Base-by-base conservation (phyloP, 2,113 vertebrate genomes). In the Eulacestoma nigropectus region DNA sequence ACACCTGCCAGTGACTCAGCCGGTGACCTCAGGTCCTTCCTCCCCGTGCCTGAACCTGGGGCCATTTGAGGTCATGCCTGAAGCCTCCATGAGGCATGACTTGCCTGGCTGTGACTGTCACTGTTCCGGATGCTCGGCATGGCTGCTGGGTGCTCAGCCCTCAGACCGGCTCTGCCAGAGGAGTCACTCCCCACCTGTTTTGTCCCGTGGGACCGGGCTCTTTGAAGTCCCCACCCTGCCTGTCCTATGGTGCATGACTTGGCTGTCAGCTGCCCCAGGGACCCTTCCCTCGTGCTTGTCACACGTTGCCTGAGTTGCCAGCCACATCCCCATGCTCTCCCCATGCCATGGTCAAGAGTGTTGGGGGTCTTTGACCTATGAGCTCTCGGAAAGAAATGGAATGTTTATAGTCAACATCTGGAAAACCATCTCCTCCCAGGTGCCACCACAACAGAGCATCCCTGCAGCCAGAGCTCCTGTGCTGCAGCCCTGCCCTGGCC, bases 281-380 rank as follows among this genome's bases (percentile, higher is more conserved):
- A 63, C 89, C 79, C 42, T 77, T 55, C 39, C 44, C 83, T 86
- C 11, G 2, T 89, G 92, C 42, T 59, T 3, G 0, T 86, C 90
- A 77, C 0, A 0, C 0, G 0, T 23, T 41, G 46, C 37, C 88
- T 80, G 75, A 56, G 82, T 65, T 85, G 69, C 65, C 1, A 9
- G 7, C 49, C 63, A 14, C 64, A 80, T 67, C 46, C 41, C 53
- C 26, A 0, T n/a, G 65, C 10, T 42, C 15, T 47, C 52, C 50
- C 11, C 33, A 22, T 11, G 15, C 13, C 0, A 1, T 17, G 53
- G 37, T n/a, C 2, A 4, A 32, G 39, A 8, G 49, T 4, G 15
- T 5, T 49, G 32, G 42, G 3, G 32, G 15, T 55, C 56, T 42
- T 62, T 46, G 49, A 80, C 39, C 76, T 65, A 12, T 55, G 79